These are phyloP conservation scores for Rhagophthalmus giganteus DNA, from an alignment of 2,888 invertebrate genomes.

Conservation along the genomic window DNA sequence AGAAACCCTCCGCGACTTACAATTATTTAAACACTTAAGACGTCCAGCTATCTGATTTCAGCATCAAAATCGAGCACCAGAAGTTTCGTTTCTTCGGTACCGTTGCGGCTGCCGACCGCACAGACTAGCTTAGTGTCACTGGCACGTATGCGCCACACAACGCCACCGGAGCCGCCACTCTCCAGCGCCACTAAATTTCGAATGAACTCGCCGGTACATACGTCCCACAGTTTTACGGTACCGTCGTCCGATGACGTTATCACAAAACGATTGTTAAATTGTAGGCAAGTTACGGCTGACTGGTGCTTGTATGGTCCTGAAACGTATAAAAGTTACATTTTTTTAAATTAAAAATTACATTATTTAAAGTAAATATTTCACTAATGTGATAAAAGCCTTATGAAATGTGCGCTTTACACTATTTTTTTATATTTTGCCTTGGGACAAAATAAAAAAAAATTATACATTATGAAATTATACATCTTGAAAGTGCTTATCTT, in stretches of 20 bases:
- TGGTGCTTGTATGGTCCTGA: slow-evolving; percentile 94
- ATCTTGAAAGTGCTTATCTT: too few relatives aligned
- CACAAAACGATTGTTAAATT: slow-evolving; percentile 95
- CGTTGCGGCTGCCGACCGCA: slow-evolving; percentile 97
- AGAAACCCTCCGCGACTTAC: too few relatives aligned
- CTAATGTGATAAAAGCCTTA: too few relatives aligned
- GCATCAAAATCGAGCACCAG: slow-evolving; percentile 97
- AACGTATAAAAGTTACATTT: slow-evolving; percentile 9
- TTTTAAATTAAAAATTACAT: too few relatives aligned
- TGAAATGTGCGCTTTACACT: too few relatives aligned
- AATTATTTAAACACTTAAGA: too few relatives aligned
- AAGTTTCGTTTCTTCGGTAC: slow-evolving; percentile 98
- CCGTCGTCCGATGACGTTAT: slow-evolving; percentile 99
- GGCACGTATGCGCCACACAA: slow-evolving; percentile 96
- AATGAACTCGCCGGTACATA: slow-evolving; percentile 94
- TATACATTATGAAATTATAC: too few relatives aligned
- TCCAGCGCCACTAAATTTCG: slow-evolving; percentile 92
- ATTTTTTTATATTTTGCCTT: too few relatives aligned
- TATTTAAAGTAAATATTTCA: neutral
- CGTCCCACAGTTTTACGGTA: slow-evolving; percentile 98
- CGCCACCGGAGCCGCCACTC: slow-evolving; percentile 96
- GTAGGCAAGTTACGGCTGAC: slow-evolving; percentile 97
- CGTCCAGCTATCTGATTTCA: slow-evolving; percentile 53
- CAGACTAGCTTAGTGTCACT: slow-evolving; percentile 96
- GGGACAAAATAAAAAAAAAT: too few relatives aligned